A percentile compares a stretch with the other conserved stretches of the same genome.
Evolutionary conservation across 1,140 invertebrate species (phyloP).

Genomic region (Lucilia cuprina): DNA sequence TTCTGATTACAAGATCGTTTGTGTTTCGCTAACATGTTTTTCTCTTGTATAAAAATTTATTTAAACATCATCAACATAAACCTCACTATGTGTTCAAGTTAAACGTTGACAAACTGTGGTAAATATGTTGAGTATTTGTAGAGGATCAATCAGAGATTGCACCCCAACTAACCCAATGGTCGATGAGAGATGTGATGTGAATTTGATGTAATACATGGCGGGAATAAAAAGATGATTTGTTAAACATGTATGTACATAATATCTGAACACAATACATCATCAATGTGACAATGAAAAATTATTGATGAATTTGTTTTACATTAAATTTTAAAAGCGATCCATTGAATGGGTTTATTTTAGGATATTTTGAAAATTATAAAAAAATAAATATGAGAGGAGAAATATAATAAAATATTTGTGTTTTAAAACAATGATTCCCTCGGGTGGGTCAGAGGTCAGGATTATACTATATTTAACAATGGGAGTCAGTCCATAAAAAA

Average conservation of each 20-base stretch:
- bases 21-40: neutral
- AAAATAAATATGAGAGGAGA: too few species aligned
- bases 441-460: too few species aligned
- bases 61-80: neutral
- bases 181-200: neutral
- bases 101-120: neutral
- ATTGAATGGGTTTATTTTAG: neutral
- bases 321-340: neutral
- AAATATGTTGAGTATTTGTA: neutral
- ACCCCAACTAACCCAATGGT: neutral
- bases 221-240: conserved; percentile 29
- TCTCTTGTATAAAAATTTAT: neutral
- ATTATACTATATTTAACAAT: too few species aligned
- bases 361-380: too few species aligned
- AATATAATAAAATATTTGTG: too few species aligned
- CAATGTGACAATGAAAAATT: conserved; percentile 34
- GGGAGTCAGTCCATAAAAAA: too few species aligned
- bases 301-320: conserved; percentile 35
- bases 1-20: conserved; percentile 57
- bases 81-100: neutral
- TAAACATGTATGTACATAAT: conserved; percentile 22
- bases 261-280: neutral
- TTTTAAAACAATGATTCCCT: too few species aligned
- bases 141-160: neutral
- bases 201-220: neutral